phyloP scores from a whole-genome alignment of 1,140 invertebrate genomes.

The Triops cancriformis region DNA sequence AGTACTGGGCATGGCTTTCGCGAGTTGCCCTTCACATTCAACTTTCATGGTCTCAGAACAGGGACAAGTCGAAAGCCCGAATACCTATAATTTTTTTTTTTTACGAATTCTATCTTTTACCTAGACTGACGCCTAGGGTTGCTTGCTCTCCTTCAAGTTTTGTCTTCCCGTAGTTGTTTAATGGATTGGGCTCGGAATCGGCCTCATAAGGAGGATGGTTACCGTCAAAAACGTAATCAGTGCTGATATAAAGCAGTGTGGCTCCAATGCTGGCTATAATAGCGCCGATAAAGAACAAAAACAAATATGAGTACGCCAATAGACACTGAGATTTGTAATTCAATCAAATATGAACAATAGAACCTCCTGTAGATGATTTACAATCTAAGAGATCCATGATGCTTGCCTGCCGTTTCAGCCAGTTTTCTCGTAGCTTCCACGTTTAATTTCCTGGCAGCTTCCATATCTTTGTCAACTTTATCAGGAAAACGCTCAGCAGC shows the following conservation, averaged over 20 bases:
- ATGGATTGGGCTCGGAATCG: slow-evolving; percentile 41
- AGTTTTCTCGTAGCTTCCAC: slow-evolving; percentile 41
- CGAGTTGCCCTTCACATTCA: no score
- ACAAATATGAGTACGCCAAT: not conserved
- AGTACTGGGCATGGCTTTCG: no score
- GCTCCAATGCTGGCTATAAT: slow-evolving; percentile 37
- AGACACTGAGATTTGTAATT: not conserved
- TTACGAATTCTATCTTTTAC: no score
- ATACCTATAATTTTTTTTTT: no score
- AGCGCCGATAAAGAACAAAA: not conserved
- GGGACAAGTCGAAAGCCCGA: no score
- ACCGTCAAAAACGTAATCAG: slow-evolving; percentile 54
- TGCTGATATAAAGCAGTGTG: slow-evolving; percentile 48
- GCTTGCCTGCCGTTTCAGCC: slow-evolving; percentile 42
- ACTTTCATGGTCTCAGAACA: no score
- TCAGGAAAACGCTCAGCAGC: slow-evolving; percentile 48
- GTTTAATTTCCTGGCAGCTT: slow-evolving; percentile 42
- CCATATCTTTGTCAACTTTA: slow-evolving; percentile 44
- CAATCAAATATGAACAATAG: slow-evolving; percentile 23
- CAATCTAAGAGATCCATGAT: no score
- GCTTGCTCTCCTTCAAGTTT: slow-evolving; percentile 47
- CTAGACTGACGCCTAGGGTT: slow-evolving; percentile 34
- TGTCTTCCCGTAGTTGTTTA: slow-evolving; percentile 48
- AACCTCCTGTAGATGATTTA: no score
- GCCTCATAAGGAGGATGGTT: slow-evolving; percentile 44